Evolutionary conservation across 2,888 invertebrate genomes (phyloP).

Genomic region (Idaea biselata): DNA sequence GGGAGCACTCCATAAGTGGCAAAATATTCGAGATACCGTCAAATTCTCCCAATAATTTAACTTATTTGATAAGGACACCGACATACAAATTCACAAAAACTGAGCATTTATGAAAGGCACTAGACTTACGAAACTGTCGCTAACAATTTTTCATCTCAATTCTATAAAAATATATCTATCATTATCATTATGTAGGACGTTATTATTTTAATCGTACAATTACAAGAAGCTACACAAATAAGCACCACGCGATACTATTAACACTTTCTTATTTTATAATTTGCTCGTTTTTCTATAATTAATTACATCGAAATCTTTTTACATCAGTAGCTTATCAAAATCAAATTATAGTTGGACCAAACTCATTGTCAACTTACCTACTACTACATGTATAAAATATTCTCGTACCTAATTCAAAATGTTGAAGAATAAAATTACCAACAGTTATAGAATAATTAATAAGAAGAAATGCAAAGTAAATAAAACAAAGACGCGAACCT

Average conservation of each 20-base stretch:
- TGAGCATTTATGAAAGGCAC: constrained; percentile 6
- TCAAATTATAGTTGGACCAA: background rate
- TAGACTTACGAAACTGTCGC: background rate
- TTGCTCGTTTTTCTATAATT: background rate
- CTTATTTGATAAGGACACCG: background rate
- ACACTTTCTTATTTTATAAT: background rate
- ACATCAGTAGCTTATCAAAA: background rate
- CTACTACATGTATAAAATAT: background rate
- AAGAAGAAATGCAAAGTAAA: background rate
- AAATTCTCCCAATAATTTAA: background rate
- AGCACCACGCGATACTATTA: background rate
- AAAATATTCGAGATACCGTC: background rate
- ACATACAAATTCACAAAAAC: constrained; percentile 3
- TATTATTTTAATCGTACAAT: background rate
- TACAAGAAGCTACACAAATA: background rate
- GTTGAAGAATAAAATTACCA: background rate
- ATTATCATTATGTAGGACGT: background rate
- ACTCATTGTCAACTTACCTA: background rate
- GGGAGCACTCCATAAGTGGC: background rate
- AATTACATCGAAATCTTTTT: background rate
- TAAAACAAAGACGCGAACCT: background rate
- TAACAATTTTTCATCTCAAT: background rate
- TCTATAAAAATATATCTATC: background rate
- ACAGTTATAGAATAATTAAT: background rate
- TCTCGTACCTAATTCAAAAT: background rate